phyloP scores from a whole-genome alignment of 1,140 invertebrate species.

The Littorina saxatilis region DNA sequence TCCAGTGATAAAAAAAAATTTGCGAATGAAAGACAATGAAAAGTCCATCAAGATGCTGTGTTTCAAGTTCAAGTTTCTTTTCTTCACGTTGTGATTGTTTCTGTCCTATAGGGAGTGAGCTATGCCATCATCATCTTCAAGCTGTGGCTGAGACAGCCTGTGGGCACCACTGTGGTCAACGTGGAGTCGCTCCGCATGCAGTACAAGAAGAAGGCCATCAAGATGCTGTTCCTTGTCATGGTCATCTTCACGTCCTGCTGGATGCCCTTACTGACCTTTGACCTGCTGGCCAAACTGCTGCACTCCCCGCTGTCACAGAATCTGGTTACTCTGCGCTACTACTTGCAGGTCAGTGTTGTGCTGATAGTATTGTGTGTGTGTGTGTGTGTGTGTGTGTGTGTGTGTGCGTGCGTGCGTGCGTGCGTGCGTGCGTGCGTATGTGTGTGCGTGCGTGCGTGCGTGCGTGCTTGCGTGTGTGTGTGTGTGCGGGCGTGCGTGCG shows the following conservation, averaged over 20 bases:
- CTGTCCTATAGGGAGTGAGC: constrained; percentile 44
- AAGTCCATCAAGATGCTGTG: constrained; percentile 67
- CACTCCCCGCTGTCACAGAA: constrained; percentile 38
- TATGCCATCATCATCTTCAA: constrained; percentile 57
- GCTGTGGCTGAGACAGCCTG: constrained; percentile 53
- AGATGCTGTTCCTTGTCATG: constrained; percentile 67
- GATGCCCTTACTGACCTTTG: constrained; percentile 61
- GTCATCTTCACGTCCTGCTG: constrained; percentile 62
- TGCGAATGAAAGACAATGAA: constrained; percentile 50
- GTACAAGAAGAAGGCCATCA: constrained; percentile 61
- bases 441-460: too few species aligned
- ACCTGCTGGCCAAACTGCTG: constrained; percentile 47
- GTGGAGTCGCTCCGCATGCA: constrained; percentile 47
- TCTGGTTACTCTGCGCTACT: constrained; percentile 33
- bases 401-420: too few species aligned
- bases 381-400: too few species aligned
- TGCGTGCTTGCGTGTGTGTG: too few species aligned
- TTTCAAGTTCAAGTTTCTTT: too few species aligned
- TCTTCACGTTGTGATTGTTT: too few species aligned
- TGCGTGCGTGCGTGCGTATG: too few species aligned
- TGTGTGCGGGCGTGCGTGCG: too few species aligned
- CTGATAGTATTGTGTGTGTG: too few species aligned
- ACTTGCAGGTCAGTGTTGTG: constrained; percentile 19
- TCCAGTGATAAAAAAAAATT: constrained; percentile 41
- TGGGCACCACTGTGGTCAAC: constrained; percentile 43